A percentile compares a stretch with the other conserved stretches of the same genome.
phyloP scores from a whole-genome alignment of 1,140 invertebrate species.

The Phortica variegata region DNA sequence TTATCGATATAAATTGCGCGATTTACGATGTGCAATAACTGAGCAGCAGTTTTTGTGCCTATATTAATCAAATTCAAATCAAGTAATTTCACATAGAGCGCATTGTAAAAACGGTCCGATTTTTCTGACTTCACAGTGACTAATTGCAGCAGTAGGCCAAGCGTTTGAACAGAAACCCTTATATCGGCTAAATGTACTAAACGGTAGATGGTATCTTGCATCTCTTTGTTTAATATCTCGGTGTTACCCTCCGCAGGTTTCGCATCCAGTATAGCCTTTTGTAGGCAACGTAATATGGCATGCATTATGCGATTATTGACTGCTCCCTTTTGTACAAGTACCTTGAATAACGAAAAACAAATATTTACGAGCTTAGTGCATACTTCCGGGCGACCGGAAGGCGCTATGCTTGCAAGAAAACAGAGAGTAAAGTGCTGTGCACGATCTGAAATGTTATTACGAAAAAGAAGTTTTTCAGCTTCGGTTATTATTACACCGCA shows the following conservation, averaged over 20 bases:
- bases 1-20: constrained; percentile 81
- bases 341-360: constrained; percentile 97
- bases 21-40: constrained; percentile 86
- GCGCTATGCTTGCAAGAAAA: constrained; percentile 74
- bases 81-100: constrained; percentile 84
- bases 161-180: constrained; percentile 81
- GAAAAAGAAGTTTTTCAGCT: constrained; percentile 86
- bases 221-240: constrained; percentile 49
- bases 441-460: constrained; percentile 76
- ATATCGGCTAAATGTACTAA: constrained; percentile 84
- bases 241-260: constrained; percentile 37
- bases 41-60: constrained; percentile 72
- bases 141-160: constrained; percentile 85
- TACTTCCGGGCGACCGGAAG: constrained; percentile 71
- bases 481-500: constrained; percentile 83
- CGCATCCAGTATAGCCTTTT: constrained; percentile 49
- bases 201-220: constrained; percentile 78
- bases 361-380: constrained; percentile 82
- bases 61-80: constrained; percentile 70
- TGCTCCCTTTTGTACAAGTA: constrained; percentile 85
- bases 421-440: constrained; percentile 95
- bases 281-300: constrained; percentile 64
- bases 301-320: constrained; percentile 91
- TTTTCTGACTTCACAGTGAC: constrained; percentile 60
- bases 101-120: constrained; percentile 77